Conservation (phyloP, 2,797 vertebrate genomes). For the Xenentodon cancila region DNA sequence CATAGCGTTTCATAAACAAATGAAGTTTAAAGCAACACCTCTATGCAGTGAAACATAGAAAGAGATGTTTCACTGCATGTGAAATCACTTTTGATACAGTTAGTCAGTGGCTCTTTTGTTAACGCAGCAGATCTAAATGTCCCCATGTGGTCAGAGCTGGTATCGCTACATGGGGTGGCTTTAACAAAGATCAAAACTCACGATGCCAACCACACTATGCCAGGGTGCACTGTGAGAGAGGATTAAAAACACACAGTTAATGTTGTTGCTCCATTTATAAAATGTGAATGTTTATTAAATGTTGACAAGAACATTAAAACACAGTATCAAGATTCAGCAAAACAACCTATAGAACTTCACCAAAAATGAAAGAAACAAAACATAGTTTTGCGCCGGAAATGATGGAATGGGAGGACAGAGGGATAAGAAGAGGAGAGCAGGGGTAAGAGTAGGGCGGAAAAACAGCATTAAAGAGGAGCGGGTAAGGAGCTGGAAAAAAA, state of each 20-base stretch:
- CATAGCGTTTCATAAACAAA: too few relatives aligned
- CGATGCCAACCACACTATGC: not conserved
- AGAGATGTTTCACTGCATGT: too few relatives aligned
- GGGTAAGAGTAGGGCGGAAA: conserved; percentile 13
- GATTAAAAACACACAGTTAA: conserved; percentile 21
- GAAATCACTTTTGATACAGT: too few relatives aligned
- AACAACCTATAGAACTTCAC: conserved; percentile 82
- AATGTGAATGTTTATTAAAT: conserved; percentile 88
- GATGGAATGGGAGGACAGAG: conserved; percentile 6
- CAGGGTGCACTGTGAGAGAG: not conserved
- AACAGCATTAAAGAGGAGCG: conserved; percentile 43
- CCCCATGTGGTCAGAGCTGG: too few relatives aligned
- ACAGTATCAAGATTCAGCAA: conserved; percentile 85
- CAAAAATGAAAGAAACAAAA: conserved; percentile 68
- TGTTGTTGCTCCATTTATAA: conserved; percentile 74
- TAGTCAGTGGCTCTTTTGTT: too few relatives aligned
- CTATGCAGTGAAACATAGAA: too few relatives aligned
- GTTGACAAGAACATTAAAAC: conserved; percentile 85
- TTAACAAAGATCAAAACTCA: too few relatives aligned
- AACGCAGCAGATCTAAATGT: too few relatives aligned
- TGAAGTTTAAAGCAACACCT: too few relatives aligned
- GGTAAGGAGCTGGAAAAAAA: conserved; percentile 26
- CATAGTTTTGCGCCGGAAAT: conserved; percentile 64
- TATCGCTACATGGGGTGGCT: too few relatives aligned
- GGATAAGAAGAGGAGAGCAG: not conserved